Conservation (phyloP, 2,113 vertebrate genomes). For the Cynopterus brachyotis region DNA sequence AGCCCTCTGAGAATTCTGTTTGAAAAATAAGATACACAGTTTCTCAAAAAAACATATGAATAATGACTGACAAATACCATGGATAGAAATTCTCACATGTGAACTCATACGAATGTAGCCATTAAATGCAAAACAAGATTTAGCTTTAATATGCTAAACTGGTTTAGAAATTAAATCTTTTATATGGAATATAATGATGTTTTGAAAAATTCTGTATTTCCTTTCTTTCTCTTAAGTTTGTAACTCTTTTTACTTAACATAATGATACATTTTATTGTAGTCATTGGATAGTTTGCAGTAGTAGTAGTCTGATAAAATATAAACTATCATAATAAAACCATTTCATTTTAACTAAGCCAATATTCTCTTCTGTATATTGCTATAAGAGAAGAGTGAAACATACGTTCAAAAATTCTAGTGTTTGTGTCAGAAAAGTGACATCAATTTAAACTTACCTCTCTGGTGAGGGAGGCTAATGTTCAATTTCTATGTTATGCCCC, state of each 20-base stretch:
- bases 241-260: neutral
- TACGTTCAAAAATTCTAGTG: neutral
- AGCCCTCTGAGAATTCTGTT: neutral
- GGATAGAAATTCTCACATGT: neutral
- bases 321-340: neutral
- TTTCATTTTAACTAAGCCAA: neutral
- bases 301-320: neutral
- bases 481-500: neutral
- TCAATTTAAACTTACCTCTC: neutral
- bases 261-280: neutral
- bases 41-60: neutral
- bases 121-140: neutral
- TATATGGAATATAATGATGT: neutral
- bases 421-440: neutral
- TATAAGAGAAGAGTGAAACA: neutral
- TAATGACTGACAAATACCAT: neutral
- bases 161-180: neutral
- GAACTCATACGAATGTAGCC: neutral
- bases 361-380: neutral
- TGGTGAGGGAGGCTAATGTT: neutral
- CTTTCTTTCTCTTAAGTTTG: neutral
- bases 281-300: neutral
- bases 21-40: neutral
- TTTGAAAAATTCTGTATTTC: neutral
- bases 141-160: neutral